Evolutionary conservation across 30 jellyfish, hydroid and myxozoan genomes (phyloP).

Genomic region (Hydractinia symbiolongicarpus): DNA sequence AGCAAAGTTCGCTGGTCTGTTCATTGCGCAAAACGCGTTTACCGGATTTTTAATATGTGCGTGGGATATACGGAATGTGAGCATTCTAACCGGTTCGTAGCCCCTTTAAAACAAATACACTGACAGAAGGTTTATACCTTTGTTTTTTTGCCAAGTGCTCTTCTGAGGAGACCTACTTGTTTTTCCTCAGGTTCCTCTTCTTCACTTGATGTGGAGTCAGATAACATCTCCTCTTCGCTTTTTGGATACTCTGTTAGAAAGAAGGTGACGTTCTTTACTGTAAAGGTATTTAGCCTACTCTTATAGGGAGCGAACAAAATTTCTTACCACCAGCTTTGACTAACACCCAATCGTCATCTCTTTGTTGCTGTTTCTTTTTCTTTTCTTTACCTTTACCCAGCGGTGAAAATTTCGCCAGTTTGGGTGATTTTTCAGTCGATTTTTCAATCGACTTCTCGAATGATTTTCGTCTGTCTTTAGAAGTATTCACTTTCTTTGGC

Average conservation of each 20-base stretch:
- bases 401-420: neutral
- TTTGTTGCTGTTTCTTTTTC: neutral
- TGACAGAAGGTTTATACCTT: conserved; percentile 12
- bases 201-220: neutral
- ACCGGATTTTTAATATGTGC: too few species aligned
- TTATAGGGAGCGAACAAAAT: neutral
- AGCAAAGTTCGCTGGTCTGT: too few species aligned
- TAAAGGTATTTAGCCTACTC: neutral
- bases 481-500: neutral
- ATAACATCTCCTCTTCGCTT: conserved; percentile 9
- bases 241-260: neutral
- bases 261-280: neutral
- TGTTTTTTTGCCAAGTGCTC: conserved; percentile 18
- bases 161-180: conserved; percentile 7
- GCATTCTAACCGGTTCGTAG: too few species aligned
- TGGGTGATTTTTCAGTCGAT: neutral
- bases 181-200: conserved; percentile 15
- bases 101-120: neutral
- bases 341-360: conserved; percentile 9
- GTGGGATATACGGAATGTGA: too few species aligned
- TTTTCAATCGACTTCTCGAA: neutral
- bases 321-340: neutral
- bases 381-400: neutral
- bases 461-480: neutral
- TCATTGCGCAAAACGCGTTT: too few species aligned